Base-by-base conservation (phyloP, 2,113 vertebrate species). In the Butastur rufipennis region DNA sequence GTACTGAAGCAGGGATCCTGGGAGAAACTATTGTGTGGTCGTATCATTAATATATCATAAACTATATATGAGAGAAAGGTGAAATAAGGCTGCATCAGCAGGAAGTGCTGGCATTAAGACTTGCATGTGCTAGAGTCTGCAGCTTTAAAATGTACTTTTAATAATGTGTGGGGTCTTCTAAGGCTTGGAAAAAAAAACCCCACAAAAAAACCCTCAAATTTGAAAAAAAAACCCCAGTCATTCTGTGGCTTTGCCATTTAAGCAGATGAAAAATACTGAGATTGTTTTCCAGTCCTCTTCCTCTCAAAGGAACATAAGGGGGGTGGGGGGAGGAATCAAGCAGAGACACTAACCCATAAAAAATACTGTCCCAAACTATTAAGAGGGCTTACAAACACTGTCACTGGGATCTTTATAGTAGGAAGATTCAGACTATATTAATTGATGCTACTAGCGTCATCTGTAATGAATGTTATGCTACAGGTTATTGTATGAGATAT, bases 1-100 rank as follows among this genome's bases (percentile, higher is more conserved):
- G 93, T 91, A 84, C 91, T 91, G 93, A 85, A 97, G 96, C 84
- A 97, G 95, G 94, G 96, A 95, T 96, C 94, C 93, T 95, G 95
- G 95, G 95, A 94, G 81, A 93, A 94, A 61, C 65, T 79, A 34
- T 79, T 2, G 4, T 89, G 78, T 95, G 94, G 81, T 96, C 5
- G 13, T 95, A 89, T 84, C 70, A 36, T 92, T 96, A 56, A 90
- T 84, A 10, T 89, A 62, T 90, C 55, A 47, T 43, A 80, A 88
- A 80, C 15, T 45, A 55, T 91, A 61, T 79, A 12, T 25, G 62
- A 85, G 83, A 95, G 70, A 87, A 85, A 89, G 81, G 73, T 79
- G 86, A 74, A 96, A 87, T 47, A 59, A 89, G 81, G 94, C 93
- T 96, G 93, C 87, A 38, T 90, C 86, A 92, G 73, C 74, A 94